Conservation (phyloP, 1,140 invertebrate genomes). For the Prorops nasuta region DNA sequence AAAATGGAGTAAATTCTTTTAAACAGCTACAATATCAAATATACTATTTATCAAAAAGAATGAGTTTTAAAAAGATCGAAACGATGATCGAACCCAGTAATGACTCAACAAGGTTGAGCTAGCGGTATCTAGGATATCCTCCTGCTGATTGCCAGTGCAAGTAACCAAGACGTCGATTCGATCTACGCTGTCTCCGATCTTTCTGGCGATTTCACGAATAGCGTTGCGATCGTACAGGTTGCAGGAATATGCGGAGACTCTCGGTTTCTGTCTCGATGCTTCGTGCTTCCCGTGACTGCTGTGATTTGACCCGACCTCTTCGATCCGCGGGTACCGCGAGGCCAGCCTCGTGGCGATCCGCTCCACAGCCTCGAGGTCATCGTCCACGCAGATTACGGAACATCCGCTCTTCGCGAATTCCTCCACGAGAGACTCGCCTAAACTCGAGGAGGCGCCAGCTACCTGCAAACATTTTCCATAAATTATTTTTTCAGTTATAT, state of each 20-base stretch:
- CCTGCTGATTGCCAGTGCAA: constrained; percentile 32
- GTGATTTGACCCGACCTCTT: constrained; percentile 20
- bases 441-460: constrained; percentile 40
- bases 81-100: constrained; percentile 47
- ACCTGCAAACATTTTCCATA: constrained; percentile 35
- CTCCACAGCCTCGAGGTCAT: constrained; percentile 25
- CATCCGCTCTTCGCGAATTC: constrained; percentile 46
- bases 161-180: constrained; percentile 47
- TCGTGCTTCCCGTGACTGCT: constrained; percentile 28
- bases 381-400: constrained; percentile 46
- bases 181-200: constrained; percentile 44
- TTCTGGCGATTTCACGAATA: constrained; percentile 34
- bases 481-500: background rate
- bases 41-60: too few species aligned
- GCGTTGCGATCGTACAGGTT: constrained; percentile 34
- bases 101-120: constrained; percentile 47
- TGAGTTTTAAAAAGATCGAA: too few species aligned
- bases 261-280: background rate
- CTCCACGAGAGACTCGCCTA: constrained; percentile 42
- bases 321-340: constrained; percentile 16
- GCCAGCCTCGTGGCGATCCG: constrained; percentile 27
- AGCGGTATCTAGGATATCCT: constrained; percentile 39
- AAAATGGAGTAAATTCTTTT: too few species aligned
- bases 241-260: constrained; percentile 32
- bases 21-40: too few species aligned